phyloP scores from a whole-genome alignment of 2,113 vertebrate species.

The Syngnathus scovelli region DNA sequence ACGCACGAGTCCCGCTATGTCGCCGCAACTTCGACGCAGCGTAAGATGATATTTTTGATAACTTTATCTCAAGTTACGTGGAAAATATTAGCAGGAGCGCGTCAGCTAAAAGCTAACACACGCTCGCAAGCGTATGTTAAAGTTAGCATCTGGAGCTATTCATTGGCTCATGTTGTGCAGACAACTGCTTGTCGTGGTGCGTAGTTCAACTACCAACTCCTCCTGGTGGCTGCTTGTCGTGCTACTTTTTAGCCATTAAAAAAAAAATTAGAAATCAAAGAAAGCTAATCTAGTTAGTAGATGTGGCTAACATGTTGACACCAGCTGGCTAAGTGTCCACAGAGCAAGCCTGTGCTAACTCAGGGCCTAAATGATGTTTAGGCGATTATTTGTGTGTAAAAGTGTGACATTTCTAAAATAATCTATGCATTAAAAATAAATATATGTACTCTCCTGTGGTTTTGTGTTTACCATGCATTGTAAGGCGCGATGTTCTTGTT shows the following conservation, averaged over 20 bases:
- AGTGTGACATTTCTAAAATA: neutral
- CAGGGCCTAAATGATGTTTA: conserved; percentile 39
- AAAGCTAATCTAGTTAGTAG: conserved; percentile 5
- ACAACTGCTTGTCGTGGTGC: neutral
- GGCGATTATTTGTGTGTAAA: conserved; percentile 4
- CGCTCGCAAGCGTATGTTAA: conserved; percentile 34
- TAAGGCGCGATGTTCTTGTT: conserved; percentile 25
- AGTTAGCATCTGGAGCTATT: conserved; percentile 23
- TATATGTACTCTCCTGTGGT: neutral
- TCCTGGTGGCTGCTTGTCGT: neutral
- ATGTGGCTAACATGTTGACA: conserved; percentile 27
- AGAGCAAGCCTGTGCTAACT: conserved; percentile 26
- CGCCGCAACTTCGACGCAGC: neutral
- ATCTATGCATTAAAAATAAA: no score
- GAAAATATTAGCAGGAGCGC: conserved; percentile 39
- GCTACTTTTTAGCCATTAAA: neutral
- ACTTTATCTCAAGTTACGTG: conserved; percentile 48
- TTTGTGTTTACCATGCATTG: conserved; percentile 8
- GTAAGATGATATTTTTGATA: conserved; percentile 3
- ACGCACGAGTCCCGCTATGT: neutral
- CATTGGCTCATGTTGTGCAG: neutral
- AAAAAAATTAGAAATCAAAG: neutral
- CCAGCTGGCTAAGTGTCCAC: neutral
- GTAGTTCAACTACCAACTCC: neutral
- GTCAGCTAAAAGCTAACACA: conserved; percentile 41